Conservation (phyloP, 2,797 vertebrate genomes). For the Margarornis squamiger region DNA sequence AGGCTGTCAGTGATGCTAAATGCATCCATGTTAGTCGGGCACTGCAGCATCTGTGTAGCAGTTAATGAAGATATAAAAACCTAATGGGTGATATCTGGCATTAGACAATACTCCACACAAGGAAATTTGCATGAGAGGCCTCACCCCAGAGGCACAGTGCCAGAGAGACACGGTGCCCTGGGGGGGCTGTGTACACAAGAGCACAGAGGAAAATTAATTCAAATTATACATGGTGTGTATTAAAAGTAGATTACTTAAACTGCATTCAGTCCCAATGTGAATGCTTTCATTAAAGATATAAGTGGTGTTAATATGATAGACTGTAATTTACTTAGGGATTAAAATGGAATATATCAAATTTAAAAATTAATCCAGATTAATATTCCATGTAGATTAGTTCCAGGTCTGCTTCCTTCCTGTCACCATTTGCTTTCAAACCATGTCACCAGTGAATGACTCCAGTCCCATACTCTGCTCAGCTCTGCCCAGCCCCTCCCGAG, state of each 20-base stretch:
- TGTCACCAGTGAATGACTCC: background rate
- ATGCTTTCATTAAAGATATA: conserved; percentile 1
- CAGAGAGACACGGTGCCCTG: background rate
- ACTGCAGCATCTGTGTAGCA: background rate
- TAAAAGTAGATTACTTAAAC: conserved; percentile 29
- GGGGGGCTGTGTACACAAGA: background rate
- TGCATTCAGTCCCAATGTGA: background rate
- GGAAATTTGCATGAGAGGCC: background rate
- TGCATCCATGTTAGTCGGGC: background rate
- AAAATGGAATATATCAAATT: conserved; percentile 1
- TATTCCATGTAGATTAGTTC: background rate
- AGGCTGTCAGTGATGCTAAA: background rate
- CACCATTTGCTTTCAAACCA: background rate
- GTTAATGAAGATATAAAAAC: conserved; percentile 7
- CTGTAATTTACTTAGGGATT: background rate
- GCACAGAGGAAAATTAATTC: background rate
- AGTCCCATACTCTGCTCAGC: background rate
- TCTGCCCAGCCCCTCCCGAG: background rate
- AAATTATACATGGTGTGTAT: background rate
- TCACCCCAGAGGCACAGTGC: background rate
- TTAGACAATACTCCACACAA: background rate
- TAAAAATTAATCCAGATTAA: background rate
- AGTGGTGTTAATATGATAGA: background rate
- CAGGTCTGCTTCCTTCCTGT: background rate
- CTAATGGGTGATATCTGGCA: background rate